Percentiles rank a stretch among this genome's conserved stretches.
Conservation (phyloP, 2,888 invertebrate genomes). For the Nemotelus pantherinus region DNA sequence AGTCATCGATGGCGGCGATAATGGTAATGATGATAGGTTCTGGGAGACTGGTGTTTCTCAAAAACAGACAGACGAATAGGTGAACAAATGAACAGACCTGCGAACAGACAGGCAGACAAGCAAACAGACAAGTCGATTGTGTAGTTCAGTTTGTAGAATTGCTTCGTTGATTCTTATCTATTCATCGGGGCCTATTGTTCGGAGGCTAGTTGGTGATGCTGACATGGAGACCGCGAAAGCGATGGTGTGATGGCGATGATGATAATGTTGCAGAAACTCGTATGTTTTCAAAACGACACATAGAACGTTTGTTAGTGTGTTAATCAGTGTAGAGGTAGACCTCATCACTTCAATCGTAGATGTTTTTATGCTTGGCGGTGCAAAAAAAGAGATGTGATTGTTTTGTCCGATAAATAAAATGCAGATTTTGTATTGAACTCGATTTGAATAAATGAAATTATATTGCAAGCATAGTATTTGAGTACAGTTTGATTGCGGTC, state of each 20-base stretch:
- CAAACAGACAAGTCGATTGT: conserved; percentile 1
- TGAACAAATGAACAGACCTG: conserved; percentile 4
- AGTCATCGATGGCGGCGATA: background rate
- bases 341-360: conserved; percentile 18
- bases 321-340: conserved; percentile 27
- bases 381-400: conserved; percentile 39
- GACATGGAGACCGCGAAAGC: background rate
- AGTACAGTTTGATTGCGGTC: no score
- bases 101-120: conserved; percentile 30
- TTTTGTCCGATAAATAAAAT: conserved; percentile 22
- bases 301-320: conserved; percentile 8
- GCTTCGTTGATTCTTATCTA: conserved; percentile 44
- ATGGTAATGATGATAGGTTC: conserved; percentile 17
- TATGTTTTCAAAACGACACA: background rate
- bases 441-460: background rate
- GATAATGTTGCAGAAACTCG: conserved; percentile 29
- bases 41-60: conserved; percentile 4
- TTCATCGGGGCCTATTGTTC: conserved; percentile 31
- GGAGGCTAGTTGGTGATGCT: conserved; percentile 30
- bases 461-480: no score
- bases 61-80: conserved; percentile 27
- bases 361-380: conserved; percentile 49
- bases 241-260: background rate
- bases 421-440: background rate
- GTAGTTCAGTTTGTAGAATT: conserved; percentile 35